Base-by-base conservation (phyloP, 2,888 invertebrate species). In the Nymphalis urticae region DNA sequence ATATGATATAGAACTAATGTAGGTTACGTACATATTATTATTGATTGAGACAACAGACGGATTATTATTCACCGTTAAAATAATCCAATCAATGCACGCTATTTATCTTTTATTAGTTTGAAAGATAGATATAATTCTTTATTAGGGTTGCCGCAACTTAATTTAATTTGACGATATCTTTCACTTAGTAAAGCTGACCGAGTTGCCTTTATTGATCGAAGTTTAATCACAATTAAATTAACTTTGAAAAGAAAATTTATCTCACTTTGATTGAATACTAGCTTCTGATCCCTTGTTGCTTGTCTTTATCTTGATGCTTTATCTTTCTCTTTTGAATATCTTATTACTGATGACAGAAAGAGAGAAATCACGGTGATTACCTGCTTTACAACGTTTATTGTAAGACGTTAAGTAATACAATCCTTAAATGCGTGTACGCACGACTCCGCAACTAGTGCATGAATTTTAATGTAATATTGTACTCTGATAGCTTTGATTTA, bases 141-240 rank as follows among this genome's bases (percentile, higher is more conserved):
- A 53, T 10, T 21, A 53, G 21, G 21, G 32, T 56, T 16, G 32
- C 17, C 56, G 32, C 36, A 36, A 3, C n/a, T n/a, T 42, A n/a
- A 36, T 42, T 58, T 27, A 42, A 13, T 42, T 19, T 47, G 66
- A 62, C 66, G 36, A 27, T 62, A 62, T 67, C 62, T 27, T 48
- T 21, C 48, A 36, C 32, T 67, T 27, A 67, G 56, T 66, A 48
- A 50, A 32, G 66, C 62, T 67, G 62, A 67, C 62, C 66, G 6
- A 36, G 50, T 53, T 42, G 48, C 56, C 58, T 48, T 67, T 62
- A 67, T 56, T 67, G 62, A 56, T 67, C 36, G 13, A 58, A 56
- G 48, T 54, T 62, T 62, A 53, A 54, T 24, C 54, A 32, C 16
- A 56, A 21, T 32, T 32, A 32, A 56, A 56, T 36, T 1, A n/a